A percentile compares a stretch with the other conserved stretches of the same genome.
Conservation (phyloP, 1,140 invertebrate species). For the Tenebrio molitor region DNA sequence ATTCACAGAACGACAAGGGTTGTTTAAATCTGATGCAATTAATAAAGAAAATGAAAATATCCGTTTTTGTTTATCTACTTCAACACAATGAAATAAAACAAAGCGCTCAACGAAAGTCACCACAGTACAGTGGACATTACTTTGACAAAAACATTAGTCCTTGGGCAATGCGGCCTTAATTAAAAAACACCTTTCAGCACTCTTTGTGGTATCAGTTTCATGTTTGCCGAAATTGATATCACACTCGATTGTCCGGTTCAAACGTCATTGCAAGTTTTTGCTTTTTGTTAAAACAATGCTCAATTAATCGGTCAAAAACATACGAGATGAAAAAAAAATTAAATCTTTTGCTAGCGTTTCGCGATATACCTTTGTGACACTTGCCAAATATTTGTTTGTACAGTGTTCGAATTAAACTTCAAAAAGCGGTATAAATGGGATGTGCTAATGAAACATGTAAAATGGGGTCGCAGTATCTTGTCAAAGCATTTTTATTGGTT, state of each 20-base stretch:
- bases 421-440: too few relatives aligned
- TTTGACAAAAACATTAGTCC: constrained; percentile 19
- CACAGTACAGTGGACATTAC: neutral
- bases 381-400: too few relatives aligned
- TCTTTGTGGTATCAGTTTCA: constrained; percentile 8
- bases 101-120: constrained; percentile 1
- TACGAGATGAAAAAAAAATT: too few relatives aligned
- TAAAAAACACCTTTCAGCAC: constrained; percentile 21
- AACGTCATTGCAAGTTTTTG: too few relatives aligned
- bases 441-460: too few relatives aligned
- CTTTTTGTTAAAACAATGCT: too few relatives aligned
- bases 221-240: neutral
- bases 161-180: constrained; percentile 7
- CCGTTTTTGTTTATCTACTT: constrained; percentile 19
- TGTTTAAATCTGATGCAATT: constrained; percentile 26
- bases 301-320: too few relatives aligned
- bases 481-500: too few relatives aligned
- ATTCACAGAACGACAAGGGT: constrained; percentile 14
- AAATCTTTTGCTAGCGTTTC: too few relatives aligned
- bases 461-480: too few relatives aligned
- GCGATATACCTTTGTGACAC: too few relatives aligned
- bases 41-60: constrained; percentile 35
- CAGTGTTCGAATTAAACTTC: too few relatives aligned
- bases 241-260: neutral
- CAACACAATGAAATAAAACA: constrained; percentile 13